Conservation (phyloP, 1,140 invertebrate genomes). For the Pachypsylla venusta region DNA sequence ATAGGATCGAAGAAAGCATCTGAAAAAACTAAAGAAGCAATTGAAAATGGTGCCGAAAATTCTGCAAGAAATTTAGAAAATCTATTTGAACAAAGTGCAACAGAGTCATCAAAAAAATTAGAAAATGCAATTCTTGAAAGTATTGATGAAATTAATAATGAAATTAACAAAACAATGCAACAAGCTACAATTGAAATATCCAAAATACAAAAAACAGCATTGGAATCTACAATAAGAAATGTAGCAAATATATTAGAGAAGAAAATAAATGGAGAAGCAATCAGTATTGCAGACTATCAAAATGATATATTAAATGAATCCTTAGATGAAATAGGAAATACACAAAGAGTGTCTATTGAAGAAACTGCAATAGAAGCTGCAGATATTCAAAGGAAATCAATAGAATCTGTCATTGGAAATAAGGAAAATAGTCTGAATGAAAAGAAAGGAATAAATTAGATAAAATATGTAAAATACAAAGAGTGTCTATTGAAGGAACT, state of each 20-base stretch:
- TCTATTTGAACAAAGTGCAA: background rate
- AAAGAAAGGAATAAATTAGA: too few relatives aligned
- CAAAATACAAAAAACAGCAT: constrained; percentile 2
- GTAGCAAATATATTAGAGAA: background rate
- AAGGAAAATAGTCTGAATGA: too few relatives aligned
- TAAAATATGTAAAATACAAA: background rate
- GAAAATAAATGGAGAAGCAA: background rate
- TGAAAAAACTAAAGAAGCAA: background rate
- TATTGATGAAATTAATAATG: background rate
- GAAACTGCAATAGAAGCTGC: background rate
- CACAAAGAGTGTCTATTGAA: background rate
- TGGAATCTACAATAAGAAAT: background rate
- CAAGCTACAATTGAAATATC: background rate
- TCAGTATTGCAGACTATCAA: background rate
- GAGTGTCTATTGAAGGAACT: background rate
- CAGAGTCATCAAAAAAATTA: background rate
- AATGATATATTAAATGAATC: background rate
- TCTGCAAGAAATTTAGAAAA: background rate
- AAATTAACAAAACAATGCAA: background rate
- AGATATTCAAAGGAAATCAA: constrained; percentile 5
- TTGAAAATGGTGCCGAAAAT: background rate
- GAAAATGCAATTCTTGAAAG: background rate
- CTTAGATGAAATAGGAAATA: background rate
- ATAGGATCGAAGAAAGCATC: background rate
- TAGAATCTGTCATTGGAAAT: background rate